Evolutionary conservation across 2,888 invertebrate genomes (phyloP), one percentile per base, ranked within the genome.

Genomic region (Ceriagrion tenellum): DNA sequence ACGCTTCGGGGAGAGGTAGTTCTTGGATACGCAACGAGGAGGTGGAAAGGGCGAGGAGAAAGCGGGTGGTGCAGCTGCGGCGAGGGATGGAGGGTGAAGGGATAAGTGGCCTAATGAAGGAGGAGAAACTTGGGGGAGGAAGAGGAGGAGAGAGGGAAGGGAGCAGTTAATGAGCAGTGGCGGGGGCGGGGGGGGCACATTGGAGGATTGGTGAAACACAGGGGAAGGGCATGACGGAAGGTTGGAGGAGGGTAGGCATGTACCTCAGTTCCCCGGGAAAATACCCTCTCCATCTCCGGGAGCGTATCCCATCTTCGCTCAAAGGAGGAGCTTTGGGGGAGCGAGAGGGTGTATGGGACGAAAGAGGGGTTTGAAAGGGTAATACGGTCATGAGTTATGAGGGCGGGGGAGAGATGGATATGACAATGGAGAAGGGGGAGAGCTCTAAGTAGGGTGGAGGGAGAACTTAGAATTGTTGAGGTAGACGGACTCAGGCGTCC

Each of bases 311-410:
- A 81, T 81, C 81, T 81, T 35, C 81, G 13, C 74, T n/a, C 30
- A 13, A 35, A 81, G 74, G 74, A 81, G 69, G 0, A 35, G 0
- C 35, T 10, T 81, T 35, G 10, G 23, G 26, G 55, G 89, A 55
- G 89, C 18, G 8, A 0, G n/a, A 55, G n/a, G n/a, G 12, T n/a
- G 55, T 18, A 35, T 23, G n/a, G 55, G 55, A 26, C 55, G 89
- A n/a, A 35, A n/a, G 4, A 55, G 55, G 55, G 55, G 89, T 13
- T 23, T 55, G 55, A 55, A 89, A 55, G 55, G 89, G 47, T 93
- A 69, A 93, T 93, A 69, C 59, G 93, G 69, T 93, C 69, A 93
- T 93, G 93, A 93, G 93, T 47, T 69, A 69, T n/a, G 55, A 18
- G 55, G 55, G 89, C 4, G 55, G 89, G 20, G 55, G n/a, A 55